A percentile compares a stretch with the other conserved stretches of the same genome.
phyloP scores from a whole-genome alignment of 1,140 invertebrate genomes.

The Nilaparvata lugens region DNA sequence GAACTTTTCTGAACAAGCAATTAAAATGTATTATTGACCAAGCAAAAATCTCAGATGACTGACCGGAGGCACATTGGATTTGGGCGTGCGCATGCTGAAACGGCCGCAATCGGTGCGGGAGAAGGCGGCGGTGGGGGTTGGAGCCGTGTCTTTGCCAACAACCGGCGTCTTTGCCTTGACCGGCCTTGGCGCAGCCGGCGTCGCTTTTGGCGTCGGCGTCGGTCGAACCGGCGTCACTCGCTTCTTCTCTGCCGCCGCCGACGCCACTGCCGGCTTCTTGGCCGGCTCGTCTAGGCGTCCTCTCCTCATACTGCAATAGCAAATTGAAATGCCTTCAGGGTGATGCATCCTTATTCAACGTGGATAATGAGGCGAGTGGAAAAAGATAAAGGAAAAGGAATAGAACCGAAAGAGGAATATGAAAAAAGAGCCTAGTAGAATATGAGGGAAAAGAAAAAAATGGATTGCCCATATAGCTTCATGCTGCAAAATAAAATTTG shows the following conservation, averaged over 20 bases:
- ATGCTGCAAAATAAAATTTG: too few relatives aligned
- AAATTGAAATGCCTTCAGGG: too few relatives aligned
- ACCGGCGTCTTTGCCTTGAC: not conserved
- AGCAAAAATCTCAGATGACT: slow-evolving; percentile 5
- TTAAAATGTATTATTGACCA: not conserved
- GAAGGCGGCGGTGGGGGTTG: slow-evolving; percentile 35
- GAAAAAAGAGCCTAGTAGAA: too few relatives aligned
- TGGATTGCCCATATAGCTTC: too few relatives aligned
- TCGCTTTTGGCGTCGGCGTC: not conserved
- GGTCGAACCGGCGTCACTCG: slow-evolving; percentile 17
- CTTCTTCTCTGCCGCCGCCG: not conserved
- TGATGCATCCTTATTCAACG: too few relatives aligned
- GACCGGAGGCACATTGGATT: slow-evolving; percentile 11
- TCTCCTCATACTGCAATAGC: slow-evolving; percentile 33
- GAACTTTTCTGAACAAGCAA: not conserved
- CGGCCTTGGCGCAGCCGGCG: not conserved
- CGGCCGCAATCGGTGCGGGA: slow-evolving; percentile 52
- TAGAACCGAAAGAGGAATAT: too few relatives aligned
- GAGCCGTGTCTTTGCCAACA: not conserved
- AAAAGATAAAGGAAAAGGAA: too few relatives aligned
- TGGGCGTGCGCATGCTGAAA: slow-evolving; percentile 45
- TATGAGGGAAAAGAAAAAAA: too few relatives aligned
- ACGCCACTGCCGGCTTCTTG: not conserved
- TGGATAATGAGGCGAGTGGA: too few relatives aligned
- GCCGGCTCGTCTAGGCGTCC: slow-evolving; percentile 31